Percentiles rank a stretch among this genome's conserved stretches.
These are phyloP conservation scores for Strigamia transsilvanica DNA, from an alignment of 2,888 invertebrate genomes.

Conservation along the genomic window DNA sequence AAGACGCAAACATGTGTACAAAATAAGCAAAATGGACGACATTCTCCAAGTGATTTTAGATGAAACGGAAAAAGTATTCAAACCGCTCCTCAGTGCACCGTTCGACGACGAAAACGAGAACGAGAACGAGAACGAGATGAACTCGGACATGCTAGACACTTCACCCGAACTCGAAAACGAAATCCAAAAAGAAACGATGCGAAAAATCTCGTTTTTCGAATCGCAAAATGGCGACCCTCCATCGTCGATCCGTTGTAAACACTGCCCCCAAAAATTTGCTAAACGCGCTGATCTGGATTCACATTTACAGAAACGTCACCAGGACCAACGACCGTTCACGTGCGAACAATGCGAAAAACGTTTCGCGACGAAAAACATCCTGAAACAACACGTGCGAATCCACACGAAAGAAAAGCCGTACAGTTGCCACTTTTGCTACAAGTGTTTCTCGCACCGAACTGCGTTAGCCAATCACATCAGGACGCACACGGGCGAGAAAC, in stretches of 20 bases:
- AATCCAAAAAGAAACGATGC: too few species aligned
- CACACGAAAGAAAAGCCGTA: slow-evolving; percentile 53
- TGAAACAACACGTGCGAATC: slow-evolving; percentile 51
- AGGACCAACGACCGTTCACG: slow-evolving; percentile 21
- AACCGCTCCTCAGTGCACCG: not conserved
- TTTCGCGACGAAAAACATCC: slow-evolving; percentile 52
- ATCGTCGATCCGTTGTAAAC: slow-evolving; percentile 21
- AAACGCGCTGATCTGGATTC: not conserved
- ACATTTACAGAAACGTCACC: slow-evolving; percentile 41
- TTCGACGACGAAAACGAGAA: not conserved
- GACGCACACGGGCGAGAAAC: slow-evolving; percentile 53
- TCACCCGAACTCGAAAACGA: not conserved
- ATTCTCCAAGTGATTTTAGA: slow-evolving; percentile 51
- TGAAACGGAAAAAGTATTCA: slow-evolving; percentile 50
- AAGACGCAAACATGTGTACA: not conserved
- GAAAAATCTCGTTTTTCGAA: not conserved
- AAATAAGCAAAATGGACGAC: slow-evolving; percentile 44
- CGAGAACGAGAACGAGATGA: not conserved
- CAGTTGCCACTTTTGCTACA: slow-evolving; percentile 48
- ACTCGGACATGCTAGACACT: not conserved
- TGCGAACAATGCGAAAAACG: slow-evolving; percentile 51
- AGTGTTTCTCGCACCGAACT: slow-evolving; percentile 52
- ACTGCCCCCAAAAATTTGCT: slow-evolving; percentile 42
- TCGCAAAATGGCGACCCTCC: not conserved
- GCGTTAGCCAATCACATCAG: slow-evolving; percentile 51